Evolutionary conservation across 2,888 invertebrate genomes (phyloP), one percentile per base, ranked within the genome.

Genomic region (Aphelenchoides bicaudatus): DNA sequence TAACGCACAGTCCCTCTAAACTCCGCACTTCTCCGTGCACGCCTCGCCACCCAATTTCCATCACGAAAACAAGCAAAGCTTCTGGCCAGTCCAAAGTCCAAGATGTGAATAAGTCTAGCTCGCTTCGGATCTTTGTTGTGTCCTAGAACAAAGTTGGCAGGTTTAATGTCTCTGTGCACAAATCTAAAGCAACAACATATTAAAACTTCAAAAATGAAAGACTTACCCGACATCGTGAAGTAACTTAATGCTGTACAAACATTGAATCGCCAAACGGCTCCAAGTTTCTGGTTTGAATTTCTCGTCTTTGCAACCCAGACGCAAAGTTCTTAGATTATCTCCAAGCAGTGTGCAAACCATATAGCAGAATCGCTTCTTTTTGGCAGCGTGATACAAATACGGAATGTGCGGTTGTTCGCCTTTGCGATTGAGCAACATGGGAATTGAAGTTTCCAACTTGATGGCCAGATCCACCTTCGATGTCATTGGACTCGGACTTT

Each of bases 1-100:
- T 75, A 75, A 38, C 72, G 66, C 10, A 66, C 62, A 2, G 74
- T 74, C 43, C 74, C 74, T 25, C 74, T 69, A 58, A 74, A 74
- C 43, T 74, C 73, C 39, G 67, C 69, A 5, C 60, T 60, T 6
- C 62, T 65, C 16, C 74, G 65, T n/a, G 74, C 72, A 29, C 59
- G 46, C 5, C 72, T 62, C 13, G 60, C 61, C 19, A 61, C 46
- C 69, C 66, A 73, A 30, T 58, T 57, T 4, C 58, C 52, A 34
- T 16, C 34, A 34, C 34, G 34, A 34, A 13, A 16, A 34, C 34
- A 16, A 34, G 34, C 34, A 34, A 34, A 13, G 13, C 16, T 13
- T 31, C 71, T 23, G 1, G 70, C 62, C 30, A 72, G 62, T 13
- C 71, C 72, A 43, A 72, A 72, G 58, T 72, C 71, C 30, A 72